These are phyloP conservation scores for Cryptocheilus praepositus DNA, from an alignment of 2,888 invertebrate species.

Conservation along the genomic window DNA sequence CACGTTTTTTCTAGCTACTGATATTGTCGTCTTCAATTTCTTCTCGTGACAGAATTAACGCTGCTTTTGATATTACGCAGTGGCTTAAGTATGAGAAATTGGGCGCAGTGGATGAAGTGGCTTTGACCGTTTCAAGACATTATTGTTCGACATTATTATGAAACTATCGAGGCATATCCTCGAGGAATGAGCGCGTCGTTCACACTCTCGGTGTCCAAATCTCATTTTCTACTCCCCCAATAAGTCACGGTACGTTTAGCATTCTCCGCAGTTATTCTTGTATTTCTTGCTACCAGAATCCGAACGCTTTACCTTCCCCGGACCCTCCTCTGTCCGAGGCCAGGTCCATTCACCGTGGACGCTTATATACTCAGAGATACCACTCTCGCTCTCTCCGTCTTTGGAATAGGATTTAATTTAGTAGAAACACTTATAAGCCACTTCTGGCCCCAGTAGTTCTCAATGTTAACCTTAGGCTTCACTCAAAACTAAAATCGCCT, in stretches of 20 bases:
- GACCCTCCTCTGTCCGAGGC: conserved; percentile 16
- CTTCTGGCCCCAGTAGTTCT: conserved; percentile 51
- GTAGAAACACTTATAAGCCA: conserved; percentile 57
- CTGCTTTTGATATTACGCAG: too few relatives aligned
- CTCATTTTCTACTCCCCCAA: conserved; percentile 63
- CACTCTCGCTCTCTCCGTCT: conserved; percentile 36
- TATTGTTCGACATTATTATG: too few relatives aligned
- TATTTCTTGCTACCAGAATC: conserved; percentile 57
- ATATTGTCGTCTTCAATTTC: too few relatives aligned
- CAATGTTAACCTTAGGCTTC: conserved; percentile 16
- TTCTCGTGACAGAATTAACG: too few relatives aligned
- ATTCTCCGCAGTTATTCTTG: conserved; percentile 68
- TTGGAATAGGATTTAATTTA: conserved; percentile 63
- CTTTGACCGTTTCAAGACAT: too few relatives aligned
- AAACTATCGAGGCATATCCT: conserved; percentile 32
- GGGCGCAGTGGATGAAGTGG: too few relatives aligned
- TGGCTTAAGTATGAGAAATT: too few relatives aligned
- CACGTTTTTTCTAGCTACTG: too few relatives aligned
- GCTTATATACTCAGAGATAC: not conserved
- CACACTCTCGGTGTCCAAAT: conserved; percentile 59
- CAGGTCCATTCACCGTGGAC: conserved; percentile 20
- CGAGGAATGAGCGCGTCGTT: conserved; percentile 59
- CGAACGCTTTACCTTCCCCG: conserved; percentile 28
- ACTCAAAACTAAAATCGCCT: not conserved
- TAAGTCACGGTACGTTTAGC: conserved; percentile 72